These are phyloP conservation scores for Neodiprion pinetum DNA, from an alignment of 1,140 invertebrate genomes.

Conservation along the genomic window DNA sequence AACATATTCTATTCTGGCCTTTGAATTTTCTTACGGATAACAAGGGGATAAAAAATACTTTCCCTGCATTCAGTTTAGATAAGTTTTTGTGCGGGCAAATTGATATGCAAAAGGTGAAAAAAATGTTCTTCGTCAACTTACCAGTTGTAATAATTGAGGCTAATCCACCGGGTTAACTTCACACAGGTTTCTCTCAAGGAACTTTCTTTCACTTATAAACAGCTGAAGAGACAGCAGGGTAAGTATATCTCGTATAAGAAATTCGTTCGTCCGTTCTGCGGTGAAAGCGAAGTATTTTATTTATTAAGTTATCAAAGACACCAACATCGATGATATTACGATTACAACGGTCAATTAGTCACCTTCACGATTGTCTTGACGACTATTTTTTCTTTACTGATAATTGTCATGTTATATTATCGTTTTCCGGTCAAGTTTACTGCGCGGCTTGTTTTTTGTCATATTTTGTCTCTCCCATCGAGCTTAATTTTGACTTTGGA, in stretches of 20 bases:
- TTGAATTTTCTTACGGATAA: too few relatives aligned
- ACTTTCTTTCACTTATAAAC: conserved; percentile 4
- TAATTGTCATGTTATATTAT: not conserved
- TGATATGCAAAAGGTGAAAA: not conserved
- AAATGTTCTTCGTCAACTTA: not conserved
- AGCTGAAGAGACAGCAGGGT: not conserved
- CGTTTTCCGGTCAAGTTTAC: not conserved
- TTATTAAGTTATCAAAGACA: not conserved
- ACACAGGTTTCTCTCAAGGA: conserved; percentile 2
- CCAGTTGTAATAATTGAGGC: conserved; percentile 7
- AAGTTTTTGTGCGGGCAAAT: not conserved
- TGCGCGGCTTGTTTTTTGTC: not conserved
- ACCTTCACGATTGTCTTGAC: not conserved
- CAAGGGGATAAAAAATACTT: too few relatives aligned
- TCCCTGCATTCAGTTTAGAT: too few relatives aligned
- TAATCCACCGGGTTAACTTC: conserved; percentile 7
- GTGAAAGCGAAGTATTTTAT: not conserved
- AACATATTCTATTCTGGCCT: too few relatives aligned
- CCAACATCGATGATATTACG: not conserved
- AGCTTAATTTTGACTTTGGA: not conserved
- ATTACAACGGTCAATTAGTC: not conserved
- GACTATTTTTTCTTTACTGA: not conserved
- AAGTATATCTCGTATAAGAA: not conserved
- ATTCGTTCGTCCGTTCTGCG: not conserved
- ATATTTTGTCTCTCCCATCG: not conserved